These are phyloP conservation scores for Hippocampus guttulatus DNA, from an alignment of 2,113 vertebrate genomes.

Conservation along the genomic window DNA sequence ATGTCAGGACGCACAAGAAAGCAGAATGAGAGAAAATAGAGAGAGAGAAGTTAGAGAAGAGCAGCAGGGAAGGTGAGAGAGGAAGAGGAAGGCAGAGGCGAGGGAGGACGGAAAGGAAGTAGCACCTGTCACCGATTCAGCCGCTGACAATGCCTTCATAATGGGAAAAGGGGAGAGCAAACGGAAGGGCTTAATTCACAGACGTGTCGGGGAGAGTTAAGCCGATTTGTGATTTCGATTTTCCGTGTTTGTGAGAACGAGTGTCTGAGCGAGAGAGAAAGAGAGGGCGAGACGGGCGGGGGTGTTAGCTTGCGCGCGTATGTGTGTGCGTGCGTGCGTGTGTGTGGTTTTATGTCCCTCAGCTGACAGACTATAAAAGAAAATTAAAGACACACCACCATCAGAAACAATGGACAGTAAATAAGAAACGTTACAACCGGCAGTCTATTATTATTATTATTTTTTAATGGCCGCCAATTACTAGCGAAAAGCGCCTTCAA, in stretches of 20 bases:
- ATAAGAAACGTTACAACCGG: constrained; percentile 36
- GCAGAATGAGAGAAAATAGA: background rate
- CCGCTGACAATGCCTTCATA: constrained; percentile 64
- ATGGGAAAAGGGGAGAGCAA: constrained; percentile 60
- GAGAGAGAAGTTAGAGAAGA: constrained; percentile 2
- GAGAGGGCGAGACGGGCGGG: constrained; percentile 29
- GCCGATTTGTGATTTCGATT: constrained; percentile 74
- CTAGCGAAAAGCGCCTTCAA: constrained; percentile 17
- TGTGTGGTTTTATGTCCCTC: constrained; percentile 22
- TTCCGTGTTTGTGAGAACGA: constrained; percentile 67
- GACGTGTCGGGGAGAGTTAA: constrained; percentile 71
- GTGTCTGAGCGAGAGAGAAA: constrained; percentile 33
- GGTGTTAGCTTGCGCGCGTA: background rate
- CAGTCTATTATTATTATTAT: constrained; percentile 39
- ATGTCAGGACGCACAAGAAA: constrained; percentile 29
- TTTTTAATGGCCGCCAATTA: constrained; percentile 37
- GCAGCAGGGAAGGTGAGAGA: background rate
- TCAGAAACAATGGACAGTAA: constrained; percentile 44
- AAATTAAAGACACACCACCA: constrained; percentile 38
- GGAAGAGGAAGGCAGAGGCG: constrained; percentile 2
- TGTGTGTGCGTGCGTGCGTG: background rate
- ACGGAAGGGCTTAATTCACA: constrained; percentile 70
- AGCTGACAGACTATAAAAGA: constrained; percentile 26
- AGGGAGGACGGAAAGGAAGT: constrained; percentile 20
- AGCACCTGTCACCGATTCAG: constrained; percentile 64